Base-by-base conservation (phyloP, 2,888 invertebrate genomes). In the Agriopis leucophaearia region DNA sequence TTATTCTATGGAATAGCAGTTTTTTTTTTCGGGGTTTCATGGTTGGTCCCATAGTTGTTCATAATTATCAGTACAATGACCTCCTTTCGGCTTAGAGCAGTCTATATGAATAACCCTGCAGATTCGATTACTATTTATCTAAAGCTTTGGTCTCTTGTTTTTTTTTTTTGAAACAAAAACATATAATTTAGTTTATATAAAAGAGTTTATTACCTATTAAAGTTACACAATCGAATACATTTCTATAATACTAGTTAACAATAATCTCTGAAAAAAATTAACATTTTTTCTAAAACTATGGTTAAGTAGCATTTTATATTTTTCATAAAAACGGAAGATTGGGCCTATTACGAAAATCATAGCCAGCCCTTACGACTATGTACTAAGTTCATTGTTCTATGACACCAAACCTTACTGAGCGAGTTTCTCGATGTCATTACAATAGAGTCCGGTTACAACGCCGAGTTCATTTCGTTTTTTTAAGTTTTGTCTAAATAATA, bases 231-330 rank as follows among this genome's bases (percentile, higher is more conserved):
- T 73, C 69, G 72, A 75, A 75, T 77, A 78, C 75, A 79, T 75
- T 71, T 68, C n/a, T n/a, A n/a, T 72, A 74, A 75, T 60, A 78
- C 75, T 78, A 78, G 71, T 74, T 74, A 79, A 78, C 78, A 79
- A 75, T 75, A 75, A 75, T 68, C 71, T 78, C 60, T 64, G 58
- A 51, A 66, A 67, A 69, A 62, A 67, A 70, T 57, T 48, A 57
- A 64, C 54, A 50, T 64, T 66, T 64, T 60, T 51, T 66, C 64
- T 66, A 65, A 57, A 62, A 59, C 59, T 45, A 55, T 67, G 18
- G 50, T 64, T 64, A 60, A 50, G 58, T 59, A 62, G 66, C 51
- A 57, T 54, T 58, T 27, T 27, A 27, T 27, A 27, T 27, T 27
- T 27, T 55, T 15, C 56, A 66, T 55, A 44, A 58, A 35, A 47